Base-by-base conservation (phyloP, 1,140 invertebrate genomes). In the Tyrophagus putrescentiae region DNA sequence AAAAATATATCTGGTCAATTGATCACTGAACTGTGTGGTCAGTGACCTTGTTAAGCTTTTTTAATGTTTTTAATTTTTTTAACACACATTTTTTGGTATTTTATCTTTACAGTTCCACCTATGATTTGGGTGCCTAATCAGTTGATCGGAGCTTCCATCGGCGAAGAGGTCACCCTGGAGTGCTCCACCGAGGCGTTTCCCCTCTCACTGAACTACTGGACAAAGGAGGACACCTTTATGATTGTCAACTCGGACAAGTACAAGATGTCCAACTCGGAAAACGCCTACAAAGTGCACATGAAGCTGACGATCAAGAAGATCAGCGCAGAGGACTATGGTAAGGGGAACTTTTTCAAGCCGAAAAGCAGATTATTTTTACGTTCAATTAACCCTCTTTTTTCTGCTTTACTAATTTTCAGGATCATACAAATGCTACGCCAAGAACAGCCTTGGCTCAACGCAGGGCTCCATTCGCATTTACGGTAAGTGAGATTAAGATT, bases 371-470 rank as follows among this genome's bases (percentile, higher is more conserved):
- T 28, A 1, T 13, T 50, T 50, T n/a, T 11, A 50, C 31, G 27
- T 3, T 16, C n/a, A n/a, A n/a, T 57, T 18, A 11, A 18, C 23
- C 4, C 23, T 4, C 9, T 52, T 50, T 53, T 53, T 7, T 33
- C 4, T n/a, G n/a, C 32, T 21, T 59, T 31, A 27, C 27, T 52
- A 9, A 29, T 29, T 50, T 60, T 87, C 84, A 70, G 86, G 85
- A 16, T 85, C 79, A 54, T 90, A 91, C 74, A 88, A 89, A 72
- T 92, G 87, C 70, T 83, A 90, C 4, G 87, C 87, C 42, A 91
- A 90, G 74, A 91, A 91, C 78, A 86, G 86, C 36, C 76, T 87
- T 59, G 87, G 87, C 61, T 87, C 91, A 72, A 92, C 87, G 5
- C 88, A 93, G 70, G 88, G 88, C 42, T 84, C 82, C 39, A 92